Conservation (phyloP, 1,140 invertebrate species). For the Calycopis cecrops region DNA sequence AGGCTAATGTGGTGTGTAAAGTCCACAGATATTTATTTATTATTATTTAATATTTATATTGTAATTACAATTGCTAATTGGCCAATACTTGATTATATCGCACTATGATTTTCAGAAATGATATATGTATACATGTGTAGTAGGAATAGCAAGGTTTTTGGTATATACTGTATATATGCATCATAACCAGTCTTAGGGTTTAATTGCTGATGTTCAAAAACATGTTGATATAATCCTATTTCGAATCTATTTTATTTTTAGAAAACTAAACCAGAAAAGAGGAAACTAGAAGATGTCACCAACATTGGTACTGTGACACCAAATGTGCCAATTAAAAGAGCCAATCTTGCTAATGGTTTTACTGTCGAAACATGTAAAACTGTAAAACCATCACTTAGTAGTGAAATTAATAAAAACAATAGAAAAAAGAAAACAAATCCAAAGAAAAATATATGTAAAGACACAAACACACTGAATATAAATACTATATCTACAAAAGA, state of each 20-base stretch:
- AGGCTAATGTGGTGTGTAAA: no score
- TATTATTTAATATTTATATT: no score
- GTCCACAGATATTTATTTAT: no score
- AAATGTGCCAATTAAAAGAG: slow-evolving; percentile 34
- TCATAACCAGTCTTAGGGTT: no score
- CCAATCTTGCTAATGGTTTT: slow-evolving; percentile 56
- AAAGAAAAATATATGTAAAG: slow-evolving; percentile 11
- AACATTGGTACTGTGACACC: background rate
- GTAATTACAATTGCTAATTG: no score
- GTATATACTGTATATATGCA: no score
- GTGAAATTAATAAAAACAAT: slow-evolving; percentile 31
- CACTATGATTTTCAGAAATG: no score
- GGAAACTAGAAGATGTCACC: slow-evolving; percentile 19
- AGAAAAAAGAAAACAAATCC: slow-evolving; percentile 30
- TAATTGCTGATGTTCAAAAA: no score
- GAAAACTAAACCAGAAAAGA: slow-evolving; percentile 26
- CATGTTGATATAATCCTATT: no score
- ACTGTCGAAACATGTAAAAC: slow-evolving; percentile 45
- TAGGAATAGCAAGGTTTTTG: no score
- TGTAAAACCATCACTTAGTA: slow-evolving; percentile 42
- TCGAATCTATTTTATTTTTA: slow-evolving; percentile 14
- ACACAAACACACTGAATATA: background rate
- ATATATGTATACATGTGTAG: no score
- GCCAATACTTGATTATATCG: no score
- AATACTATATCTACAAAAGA: background rate